phyloP scores from a whole-genome alignment of 64 coral and sea anemone species.

The Montipora cactus region DNA sequence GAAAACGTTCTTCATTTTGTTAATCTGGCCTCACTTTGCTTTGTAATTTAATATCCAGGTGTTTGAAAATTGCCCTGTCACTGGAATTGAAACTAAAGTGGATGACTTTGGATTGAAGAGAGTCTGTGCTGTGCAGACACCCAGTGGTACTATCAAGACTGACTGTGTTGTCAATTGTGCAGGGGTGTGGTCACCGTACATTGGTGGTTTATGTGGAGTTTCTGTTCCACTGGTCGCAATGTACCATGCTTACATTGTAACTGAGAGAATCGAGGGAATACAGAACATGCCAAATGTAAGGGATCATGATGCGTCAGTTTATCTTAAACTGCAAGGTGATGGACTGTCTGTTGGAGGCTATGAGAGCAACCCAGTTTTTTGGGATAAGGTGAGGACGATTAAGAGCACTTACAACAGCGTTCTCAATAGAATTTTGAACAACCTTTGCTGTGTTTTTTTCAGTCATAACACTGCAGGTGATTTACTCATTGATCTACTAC shows the following conservation, averaged over 20 bases:
- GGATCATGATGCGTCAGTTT: conserved; percentile 94
- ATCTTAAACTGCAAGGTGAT: conserved; percentile 98
- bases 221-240: conserved; percentile 92
- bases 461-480: too few species aligned
- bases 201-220: conserved; percentile 80
- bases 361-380: conserved; percentile 96
- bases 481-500: too few species aligned
- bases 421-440: too few species aligned
- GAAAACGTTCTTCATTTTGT: not conserved
- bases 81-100: conserved; percentile 88
- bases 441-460: too few species aligned
- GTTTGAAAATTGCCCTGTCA: conserved; percentile 92
- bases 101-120: conserved; percentile 87
- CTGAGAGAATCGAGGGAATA: conserved; percentile 95
- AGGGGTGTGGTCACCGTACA: conserved; percentile 91
- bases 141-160: conserved; percentile 82
- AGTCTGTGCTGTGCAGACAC: conserved; percentile 77
- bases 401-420: not conserved
- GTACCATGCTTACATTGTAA: conserved; percentile 98
- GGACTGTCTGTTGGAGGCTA: conserved; percentile 96
- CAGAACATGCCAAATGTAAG: conserved; percentile 98
- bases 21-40: not conserved
- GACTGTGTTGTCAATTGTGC: conserved; percentile 92
- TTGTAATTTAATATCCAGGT: conserved; percentile 40
- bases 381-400: conserved; percentile 83